Evolutionary conservation across 1,140 invertebrate species (phyloP).

Genomic region (Brachionus rubens): DNA sequence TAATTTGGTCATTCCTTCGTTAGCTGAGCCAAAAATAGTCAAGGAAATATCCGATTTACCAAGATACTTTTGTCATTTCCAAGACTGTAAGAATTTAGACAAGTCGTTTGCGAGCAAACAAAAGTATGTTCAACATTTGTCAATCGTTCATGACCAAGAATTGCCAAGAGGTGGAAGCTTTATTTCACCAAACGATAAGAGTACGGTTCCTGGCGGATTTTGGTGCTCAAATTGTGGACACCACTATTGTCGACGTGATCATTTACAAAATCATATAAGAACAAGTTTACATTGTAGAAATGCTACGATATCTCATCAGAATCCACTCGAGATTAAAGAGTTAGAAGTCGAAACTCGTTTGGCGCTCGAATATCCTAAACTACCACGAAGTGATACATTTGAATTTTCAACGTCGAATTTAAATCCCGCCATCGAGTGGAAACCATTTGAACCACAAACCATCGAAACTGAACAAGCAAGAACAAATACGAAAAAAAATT

Average conservation of each 20-base stretch:
- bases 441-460: not conserved
- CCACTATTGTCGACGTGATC: not conserved
- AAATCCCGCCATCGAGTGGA: not conserved
- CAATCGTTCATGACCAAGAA: not conserved
- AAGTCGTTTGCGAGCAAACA: not conserved
- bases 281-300: not conserved
- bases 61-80: no score
- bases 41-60: no score
- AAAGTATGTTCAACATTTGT: constrained; percentile 1
- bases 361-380: not conserved
- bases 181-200: not conserved
- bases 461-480: not conserved
- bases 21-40: no score
- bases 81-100: not conserved
- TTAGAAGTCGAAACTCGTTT: not conserved
- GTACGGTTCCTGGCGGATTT: not conserved
- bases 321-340: not conserved
- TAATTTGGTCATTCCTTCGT: no score
- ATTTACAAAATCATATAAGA: not conserved
- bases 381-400: not conserved
- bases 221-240: constrained; percentile 1
- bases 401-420: not conserved
- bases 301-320: not conserved
- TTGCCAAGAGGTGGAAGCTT: not conserved
- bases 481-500: not conserved